These are phyloP conservation scores for Dryobates pubescens DNA, from an alignment of 2,797 vertebrate species.

Conservation along the genomic window DNA sequence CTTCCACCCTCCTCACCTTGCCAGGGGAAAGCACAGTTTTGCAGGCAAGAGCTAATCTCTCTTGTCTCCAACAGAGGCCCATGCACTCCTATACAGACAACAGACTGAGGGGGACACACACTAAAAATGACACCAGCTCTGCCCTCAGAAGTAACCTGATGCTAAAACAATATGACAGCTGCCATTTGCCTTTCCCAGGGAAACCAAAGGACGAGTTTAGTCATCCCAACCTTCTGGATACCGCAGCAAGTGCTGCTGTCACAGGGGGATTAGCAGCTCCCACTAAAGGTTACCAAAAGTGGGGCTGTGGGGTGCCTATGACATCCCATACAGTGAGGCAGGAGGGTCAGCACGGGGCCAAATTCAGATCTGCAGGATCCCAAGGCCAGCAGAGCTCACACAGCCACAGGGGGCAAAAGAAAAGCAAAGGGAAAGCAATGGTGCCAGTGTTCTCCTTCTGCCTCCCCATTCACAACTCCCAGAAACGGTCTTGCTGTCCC, in stretches of 20 bases:
- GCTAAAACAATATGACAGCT: constrained; percentile 47
- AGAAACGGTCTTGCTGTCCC: not conserved
- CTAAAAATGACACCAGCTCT: constrained; percentile 46
- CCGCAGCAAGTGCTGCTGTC: not conserved
- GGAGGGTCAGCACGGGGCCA: accelerated
- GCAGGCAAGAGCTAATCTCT: not conserved
- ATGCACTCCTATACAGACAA: not conserved
- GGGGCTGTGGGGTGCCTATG: accelerated
- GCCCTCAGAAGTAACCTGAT: constrained; percentile 9
- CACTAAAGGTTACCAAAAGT: not conserved
- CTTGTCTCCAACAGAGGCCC: not conserved
- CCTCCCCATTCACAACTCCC: accelerated
- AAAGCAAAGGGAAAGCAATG: not conserved
- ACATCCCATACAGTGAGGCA: not conserved
- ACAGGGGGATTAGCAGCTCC: not conserved
- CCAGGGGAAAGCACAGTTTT: not conserved
- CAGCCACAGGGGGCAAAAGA: not conserved
- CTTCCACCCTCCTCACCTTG: not conserved
- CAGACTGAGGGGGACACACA: not conserved
- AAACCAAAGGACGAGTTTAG: not conserved
- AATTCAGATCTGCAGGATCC: not conserved
- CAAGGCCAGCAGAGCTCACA: not conserved
- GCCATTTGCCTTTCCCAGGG: constrained; percentile 49
- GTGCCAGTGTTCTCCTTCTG: not conserved
- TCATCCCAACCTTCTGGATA: not conserved